phyloP scores from a whole-genome alignment of 1,140 invertebrate genomes.

The Nomia melanderi region DNA sequence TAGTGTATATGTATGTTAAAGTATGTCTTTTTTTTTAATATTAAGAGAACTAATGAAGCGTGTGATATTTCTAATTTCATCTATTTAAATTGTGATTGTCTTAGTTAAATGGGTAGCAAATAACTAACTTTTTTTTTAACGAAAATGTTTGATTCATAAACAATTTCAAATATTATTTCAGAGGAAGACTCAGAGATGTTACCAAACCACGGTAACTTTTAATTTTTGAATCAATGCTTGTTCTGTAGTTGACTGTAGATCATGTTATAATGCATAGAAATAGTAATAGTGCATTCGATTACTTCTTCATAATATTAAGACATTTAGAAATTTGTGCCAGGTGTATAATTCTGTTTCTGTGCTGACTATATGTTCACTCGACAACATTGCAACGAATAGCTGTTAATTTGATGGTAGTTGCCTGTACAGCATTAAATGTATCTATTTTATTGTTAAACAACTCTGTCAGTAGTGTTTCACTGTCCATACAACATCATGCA shows the following conservation, averaged over 20 bases:
- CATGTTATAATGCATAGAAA: conserved; percentile 55
- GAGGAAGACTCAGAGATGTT: conserved; percentile 81
- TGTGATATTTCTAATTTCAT: background rate
- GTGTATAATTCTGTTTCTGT: conserved; percentile 29
- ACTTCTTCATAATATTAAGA: background rate
- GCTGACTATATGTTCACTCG: conserved; percentile 18
- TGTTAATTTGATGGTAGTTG: conserved; percentile 29
- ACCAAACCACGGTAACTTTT: conserved; percentile 80
- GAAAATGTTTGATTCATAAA: conserved; percentile 54
- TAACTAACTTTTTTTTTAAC: background rate
- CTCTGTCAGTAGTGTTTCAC: background rate
- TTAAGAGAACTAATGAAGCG: background rate
- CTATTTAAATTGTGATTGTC: background rate
- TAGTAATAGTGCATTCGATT: conserved; percentile 20
- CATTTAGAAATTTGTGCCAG: background rate
- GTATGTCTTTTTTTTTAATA: background rate
- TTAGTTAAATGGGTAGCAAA: conserved; percentile 17
- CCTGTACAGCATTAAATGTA: conserved; percentile 36
- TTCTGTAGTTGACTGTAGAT: conserved; percentile 61
- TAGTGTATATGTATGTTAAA: conserved; percentile 10
- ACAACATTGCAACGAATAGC: conserved; percentile 12
- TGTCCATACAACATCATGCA: background rate
- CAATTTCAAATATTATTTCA: conserved; percentile 79
- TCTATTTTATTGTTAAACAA: conserved; percentile 3
- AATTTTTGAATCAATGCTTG: conserved; percentile 71